A percentile compares a stretch with the other conserved stretches of the same genome.
These are phyloP conservation scores for Maccullochella peelii DNA, from an alignment of 2,113 vertebrate genomes.

Conservation along the genomic window DNA sequence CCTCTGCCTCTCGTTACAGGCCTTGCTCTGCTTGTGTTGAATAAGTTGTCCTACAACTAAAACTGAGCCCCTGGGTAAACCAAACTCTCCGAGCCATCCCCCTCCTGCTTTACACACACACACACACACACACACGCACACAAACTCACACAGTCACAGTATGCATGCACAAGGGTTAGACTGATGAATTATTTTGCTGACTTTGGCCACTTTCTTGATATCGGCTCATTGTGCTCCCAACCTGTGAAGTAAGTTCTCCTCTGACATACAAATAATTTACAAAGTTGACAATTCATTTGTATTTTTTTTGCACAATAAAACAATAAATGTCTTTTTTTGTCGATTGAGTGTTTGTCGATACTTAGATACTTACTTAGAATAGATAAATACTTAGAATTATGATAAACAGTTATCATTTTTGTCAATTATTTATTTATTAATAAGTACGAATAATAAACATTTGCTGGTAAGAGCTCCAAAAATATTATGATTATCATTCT, in stretches of 20 bases:
- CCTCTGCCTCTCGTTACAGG: constrained; percentile 62
- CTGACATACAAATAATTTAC: not conserved
- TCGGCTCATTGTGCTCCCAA: not conserved
- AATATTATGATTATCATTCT: not conserved
- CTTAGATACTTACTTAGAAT: not conserved
- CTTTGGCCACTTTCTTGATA: not conserved
- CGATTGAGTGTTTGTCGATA: not conserved
- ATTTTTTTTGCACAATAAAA: not conserved
- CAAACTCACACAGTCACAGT: not conserved
- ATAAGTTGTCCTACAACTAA: constrained; percentile 70
- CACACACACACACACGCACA: constrained; percentile 11
- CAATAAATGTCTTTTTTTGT: not conserved
- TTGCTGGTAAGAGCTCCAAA: not conserved
- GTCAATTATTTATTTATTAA: not conserved
- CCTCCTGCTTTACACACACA: not conserved
- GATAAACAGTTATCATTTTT: not conserved
- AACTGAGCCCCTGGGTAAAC: constrained; percentile 64
- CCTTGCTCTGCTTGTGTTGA: constrained; percentile 67
- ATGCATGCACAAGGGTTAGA: not conserved
- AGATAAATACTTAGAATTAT: not conserved
- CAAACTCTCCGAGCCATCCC: constrained; percentile 36
- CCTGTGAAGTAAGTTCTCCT: not conserved
- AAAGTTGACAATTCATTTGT: not conserved
- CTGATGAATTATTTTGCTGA: constrained; percentile 13
- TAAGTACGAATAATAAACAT: not conserved